Evolutionary conservation across 2,888 invertebrate species (phyloP).

Genomic region (Melanostoma mellinum): DNA sequence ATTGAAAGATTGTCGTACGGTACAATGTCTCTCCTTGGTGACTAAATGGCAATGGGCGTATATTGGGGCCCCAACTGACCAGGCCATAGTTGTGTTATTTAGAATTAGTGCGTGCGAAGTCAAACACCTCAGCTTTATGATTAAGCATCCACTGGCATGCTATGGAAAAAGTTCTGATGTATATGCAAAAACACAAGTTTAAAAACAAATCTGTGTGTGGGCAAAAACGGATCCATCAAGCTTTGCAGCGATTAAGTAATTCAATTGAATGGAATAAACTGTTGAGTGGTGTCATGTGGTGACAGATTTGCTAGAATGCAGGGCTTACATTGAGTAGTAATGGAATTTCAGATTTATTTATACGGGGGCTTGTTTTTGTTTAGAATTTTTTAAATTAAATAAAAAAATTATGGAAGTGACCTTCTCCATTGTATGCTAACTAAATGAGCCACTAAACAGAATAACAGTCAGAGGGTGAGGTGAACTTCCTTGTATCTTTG

Average conservation of each 20-base stretch:
- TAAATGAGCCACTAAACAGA: too few relatives aligned
- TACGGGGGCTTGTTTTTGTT: constrained; percentile 39
- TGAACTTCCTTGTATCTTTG: not conserved
- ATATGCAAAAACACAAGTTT: constrained; percentile 38
- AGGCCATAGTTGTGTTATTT: not conserved
- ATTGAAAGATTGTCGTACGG: constrained; percentile 65
- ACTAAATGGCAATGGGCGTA: constrained; percentile 8
- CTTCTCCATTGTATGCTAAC: constrained; percentile 9
- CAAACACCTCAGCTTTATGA: constrained; percentile 65
- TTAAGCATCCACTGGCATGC: constrained; percentile 25
- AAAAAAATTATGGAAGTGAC: constrained; percentile 29
- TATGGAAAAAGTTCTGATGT: not conserved
- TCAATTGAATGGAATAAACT: constrained; percentile 65
- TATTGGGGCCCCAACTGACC: constrained; percentile 22
- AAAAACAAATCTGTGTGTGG: constrained; percentile 10
- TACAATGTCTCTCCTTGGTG: constrained; percentile 47
- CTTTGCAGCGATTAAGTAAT: constrained; percentile 58
- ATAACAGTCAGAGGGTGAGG: too few relatives aligned
- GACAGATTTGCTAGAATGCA: constrained; percentile 22
- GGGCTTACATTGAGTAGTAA: constrained; percentile 15
- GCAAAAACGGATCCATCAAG: constrained; percentile 31
- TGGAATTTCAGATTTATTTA: constrained; percentile 25
- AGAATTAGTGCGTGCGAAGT: constrained; percentile 37
- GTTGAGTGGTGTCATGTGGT: constrained; percentile 55
- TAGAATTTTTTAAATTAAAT: not conserved